Percentiles rank a stretch among this genome's conserved stretches.
Conservation (phyloP, 2,888 invertebrate genomes). For the Microdon myrmicae region DNA sequence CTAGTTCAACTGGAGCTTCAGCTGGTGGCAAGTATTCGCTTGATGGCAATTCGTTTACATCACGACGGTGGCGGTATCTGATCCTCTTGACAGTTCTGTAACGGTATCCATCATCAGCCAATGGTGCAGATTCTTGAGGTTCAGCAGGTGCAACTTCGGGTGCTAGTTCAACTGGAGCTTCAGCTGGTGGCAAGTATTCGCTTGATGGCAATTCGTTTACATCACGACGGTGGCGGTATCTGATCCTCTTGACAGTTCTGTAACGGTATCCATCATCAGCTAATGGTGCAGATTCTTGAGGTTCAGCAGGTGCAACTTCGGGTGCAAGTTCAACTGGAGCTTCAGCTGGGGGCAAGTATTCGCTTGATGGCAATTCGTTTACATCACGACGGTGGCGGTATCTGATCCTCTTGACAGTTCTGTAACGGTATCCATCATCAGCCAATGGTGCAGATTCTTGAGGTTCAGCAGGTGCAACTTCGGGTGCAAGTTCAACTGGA, state of each 20-base stretch:
- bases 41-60: constrained; percentile 58
- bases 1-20: constrained; percentile 29
- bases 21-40: constrained; percentile 52
- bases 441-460: constrained; percentile 25
- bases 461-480: constrained; percentile 25
- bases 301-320: too few relatives aligned
- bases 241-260: constrained; percentile 59
- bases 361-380: constrained; percentile 52
- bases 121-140: constrained; percentile 32
- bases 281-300: constrained; percentile 54
- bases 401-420: constrained; percentile 57
- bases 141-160: constrained; percentile 29
- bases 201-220: constrained; percentile 21
- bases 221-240: constrained; percentile 55
- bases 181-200: constrained; percentile 35
- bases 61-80: constrained; percentile 57
- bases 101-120: constrained; percentile 58
- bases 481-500: constrained; percentile 38
- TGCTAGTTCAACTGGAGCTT: constrained; percentile 20
- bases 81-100: constrained; percentile 43
- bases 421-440: constrained; percentile 60
- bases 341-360: constrained; percentile 35
- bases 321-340: constrained; percentile 8
- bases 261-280: constrained; percentile 63
- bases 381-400: constrained; percentile 60